Evolutionary conservation across 2,888 invertebrate species (phyloP).

Genomic region (Poecilobothrus nobilitatus): DNA sequence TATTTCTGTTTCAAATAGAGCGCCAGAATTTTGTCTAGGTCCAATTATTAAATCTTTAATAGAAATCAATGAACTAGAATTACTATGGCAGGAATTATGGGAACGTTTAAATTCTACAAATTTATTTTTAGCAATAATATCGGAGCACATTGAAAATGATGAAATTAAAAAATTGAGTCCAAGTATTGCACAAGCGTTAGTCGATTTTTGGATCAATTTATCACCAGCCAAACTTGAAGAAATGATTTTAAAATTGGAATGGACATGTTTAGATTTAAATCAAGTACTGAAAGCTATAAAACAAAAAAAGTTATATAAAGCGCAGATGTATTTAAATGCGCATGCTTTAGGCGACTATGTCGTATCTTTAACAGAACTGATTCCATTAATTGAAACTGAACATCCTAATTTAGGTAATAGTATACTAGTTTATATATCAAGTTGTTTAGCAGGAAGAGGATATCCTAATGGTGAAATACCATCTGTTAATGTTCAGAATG

Average conservation of each 20-base stretch:
- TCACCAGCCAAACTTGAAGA: slow-evolving; percentile 57
- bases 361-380: slow-evolving; percentile 60
- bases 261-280: slow-evolving; percentile 67
- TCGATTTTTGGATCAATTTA: slow-evolving; percentile 56
- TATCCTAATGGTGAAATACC: slow-evolving; percentile 71
- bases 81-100: slow-evolving; percentile 57
- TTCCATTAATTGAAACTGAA: slow-evolving; percentile 47
- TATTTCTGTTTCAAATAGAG: slow-evolving; percentile 39
- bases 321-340: slow-evolving; percentile 63
- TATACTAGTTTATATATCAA: slow-evolving; percentile 75
- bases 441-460: slow-evolving; percentile 76
- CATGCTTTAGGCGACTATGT: slow-evolving; percentile 67
- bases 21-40: slow-evolving; percentile 42
- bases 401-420: slow-evolving; percentile 65
- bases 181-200: slow-evolving; percentile 61
- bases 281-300: slow-evolving; percentile 48
- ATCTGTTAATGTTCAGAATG: slow-evolving; percentile 51
- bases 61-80: slow-evolving; percentile 43
- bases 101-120: slow-evolving; percentile 50
- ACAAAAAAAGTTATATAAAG: slow-evolving; percentile 38
- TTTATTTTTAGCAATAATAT: slow-evolving; percentile 59
- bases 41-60: slow-evolving; percentile 40
- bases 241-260: slow-evolving; percentile 62
- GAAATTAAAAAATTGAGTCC: slow-evolving; percentile 56
- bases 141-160: slow-evolving; percentile 60